These are phyloP conservation scores for Saccopteryx bilineata DNA, from an alignment of 2,113 vertebrate genomes.

Conservation along the genomic window DNA sequence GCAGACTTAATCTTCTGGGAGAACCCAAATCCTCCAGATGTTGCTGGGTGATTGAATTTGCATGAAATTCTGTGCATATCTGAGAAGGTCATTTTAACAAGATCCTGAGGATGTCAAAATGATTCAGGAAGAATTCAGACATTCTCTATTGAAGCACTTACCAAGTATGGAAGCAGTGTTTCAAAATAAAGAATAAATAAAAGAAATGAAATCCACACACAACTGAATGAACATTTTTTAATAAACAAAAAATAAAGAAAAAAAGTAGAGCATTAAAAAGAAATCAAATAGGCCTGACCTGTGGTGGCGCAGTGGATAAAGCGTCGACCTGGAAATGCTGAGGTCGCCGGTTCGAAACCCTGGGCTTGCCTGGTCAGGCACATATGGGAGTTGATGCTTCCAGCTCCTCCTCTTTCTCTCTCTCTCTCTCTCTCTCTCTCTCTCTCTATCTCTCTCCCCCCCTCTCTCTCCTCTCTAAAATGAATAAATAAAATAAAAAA, in stretches of 20 bases:
- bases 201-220: constrained; percentile 40
- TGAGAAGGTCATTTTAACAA: background rate
- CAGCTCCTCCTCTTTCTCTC: too few relatives aligned
- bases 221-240: background rate
- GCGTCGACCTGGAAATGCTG: too few relatives aligned
- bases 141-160: background rate
- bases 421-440: too few relatives aligned
- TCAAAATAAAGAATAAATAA: constrained; percentile 42
- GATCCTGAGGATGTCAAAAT: background rate
- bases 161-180: background rate
- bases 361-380: too few relatives aligned
- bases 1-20: background rate
- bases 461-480: too few relatives aligned
- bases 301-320: too few relatives aligned
- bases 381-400: too few relatives aligned
- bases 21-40: background rate
- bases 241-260: background rate
- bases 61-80: background rate
- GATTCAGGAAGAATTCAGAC: background rate
- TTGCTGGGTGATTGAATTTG: background rate
- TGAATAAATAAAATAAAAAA: too few relatives aligned
- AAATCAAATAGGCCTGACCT: too few relatives aligned
- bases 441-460: too few relatives aligned
- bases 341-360: too few relatives aligned
- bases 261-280: background rate